These are phyloP conservation scores for Hypomecis atomaria DNA, from an alignment of 2,888 invertebrate genomes.

Conservation along the genomic window DNA sequence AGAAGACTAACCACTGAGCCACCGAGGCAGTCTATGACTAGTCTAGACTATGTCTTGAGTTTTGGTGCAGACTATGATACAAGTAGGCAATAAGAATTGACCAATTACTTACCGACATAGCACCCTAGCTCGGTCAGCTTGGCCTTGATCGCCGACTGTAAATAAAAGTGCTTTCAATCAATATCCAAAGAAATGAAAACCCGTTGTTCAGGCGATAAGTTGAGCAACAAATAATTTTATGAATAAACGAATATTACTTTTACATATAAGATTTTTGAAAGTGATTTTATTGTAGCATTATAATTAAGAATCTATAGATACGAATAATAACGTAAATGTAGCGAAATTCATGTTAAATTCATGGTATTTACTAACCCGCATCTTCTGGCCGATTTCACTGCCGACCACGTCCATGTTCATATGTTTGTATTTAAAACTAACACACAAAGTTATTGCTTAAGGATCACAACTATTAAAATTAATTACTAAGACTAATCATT, in stretches of 20 bases:
- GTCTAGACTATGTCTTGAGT: no score
- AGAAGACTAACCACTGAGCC: no score
- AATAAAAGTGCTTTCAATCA: constrained; percentile 42
- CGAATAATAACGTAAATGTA: constrained; percentile 10
- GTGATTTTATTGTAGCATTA: background rate
- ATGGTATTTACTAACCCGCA: constrained; percentile 86
- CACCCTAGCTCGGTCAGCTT: constrained; percentile 97
- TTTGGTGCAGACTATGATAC: background rate
- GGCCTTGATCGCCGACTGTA: constrained; percentile 97
- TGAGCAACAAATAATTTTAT: background rate
- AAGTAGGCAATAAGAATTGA: background rate
- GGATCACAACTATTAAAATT: constrained; percentile 2
- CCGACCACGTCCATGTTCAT: constrained; percentile 90
- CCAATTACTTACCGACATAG: constrained; percentile 90
- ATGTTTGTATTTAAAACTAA: constrained; percentile 36
- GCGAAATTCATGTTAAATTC: constrained; percentile 48
- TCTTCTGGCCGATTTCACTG: constrained; percentile 94
- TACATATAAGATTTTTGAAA: background rate
- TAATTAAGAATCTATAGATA: background rate
- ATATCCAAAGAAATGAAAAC: constrained; percentile 18
- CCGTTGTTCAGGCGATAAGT: constrained; percentile 14
- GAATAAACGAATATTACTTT: background rate
- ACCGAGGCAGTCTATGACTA: no score
- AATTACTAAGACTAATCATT: constrained; percentile 15
- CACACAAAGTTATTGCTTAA: constrained; percentile 34